Evolutionary conservation across 2,113 vertebrate genomes (phyloP), one percentile per base, ranked within the genome.

Genomic region (Mesocricetus auratus): DNA sequence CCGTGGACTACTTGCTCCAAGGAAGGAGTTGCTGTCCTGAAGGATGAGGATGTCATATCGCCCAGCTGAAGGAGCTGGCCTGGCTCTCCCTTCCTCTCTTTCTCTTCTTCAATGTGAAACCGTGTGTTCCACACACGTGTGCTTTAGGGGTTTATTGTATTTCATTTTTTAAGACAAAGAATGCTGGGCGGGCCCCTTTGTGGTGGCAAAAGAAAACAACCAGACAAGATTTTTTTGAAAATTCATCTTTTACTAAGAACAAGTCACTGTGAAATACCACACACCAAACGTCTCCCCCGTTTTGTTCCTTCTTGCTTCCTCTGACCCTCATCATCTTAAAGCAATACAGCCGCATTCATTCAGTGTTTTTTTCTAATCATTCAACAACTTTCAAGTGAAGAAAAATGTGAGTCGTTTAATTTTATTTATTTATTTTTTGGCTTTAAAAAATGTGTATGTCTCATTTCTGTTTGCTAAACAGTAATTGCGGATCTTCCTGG

Each of bases 401-500:
- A 97, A 98, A 98, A 98, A 97, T 98, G 98, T 96, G 83, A 94
- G 93, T 89, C 91, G 89, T 98, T 96, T 95, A 95, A 98, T 98
- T 98, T 98, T 12, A 64, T 97, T 98, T 82, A 98, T 98, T 95
- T 86, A 89, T 85, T 42, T 78, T 24, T 45, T 53, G 85, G 92
- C 85, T 87, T 60, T 29, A 96, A 86, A 85, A 9, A 94, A 78
- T 96, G 95, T 94, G 89, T 98, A 85, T 96, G 91, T 97, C 95
- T 98, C 98, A 97, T 96, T 98, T 98, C 98, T 99, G 98, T 99
- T 99, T 99, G 98, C 98, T 98, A 99, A 99, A 98, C 98, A 99
- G 98, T 98, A 99, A 99, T 99, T 99, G 98, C 98, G 89, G 98
- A 98, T 98, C 98, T 98, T 99, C 98, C 98, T 98, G 98, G 97